Evolutionary conservation across 2,797 vertebrate species (phyloP), one percentile per base, ranked within the genome.

Genomic region (Sparidentex hasta): DNA sequence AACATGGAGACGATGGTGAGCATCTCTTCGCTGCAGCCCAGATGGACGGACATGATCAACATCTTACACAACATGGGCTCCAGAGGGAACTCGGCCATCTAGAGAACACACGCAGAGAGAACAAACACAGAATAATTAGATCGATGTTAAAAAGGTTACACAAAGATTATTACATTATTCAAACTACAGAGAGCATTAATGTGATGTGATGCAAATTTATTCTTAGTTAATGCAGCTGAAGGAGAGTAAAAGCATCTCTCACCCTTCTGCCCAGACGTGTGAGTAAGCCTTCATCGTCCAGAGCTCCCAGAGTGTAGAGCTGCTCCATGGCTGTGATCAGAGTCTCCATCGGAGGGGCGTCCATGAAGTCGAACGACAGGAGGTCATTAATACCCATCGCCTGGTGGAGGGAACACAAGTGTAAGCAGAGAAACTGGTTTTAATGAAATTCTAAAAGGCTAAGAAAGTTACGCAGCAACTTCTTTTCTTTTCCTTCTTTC

Each of bases 31-130:
- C 98, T 99, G 95, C 98, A 99, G 57, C 98, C 98, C 91, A 99
- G 92, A 12, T 99, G 98, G 65, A 99, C 98, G 0, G 98, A 99
- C 98, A 99, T 99, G 93, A 99, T 99, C 87, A 99, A 76, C 98
- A 99, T 99, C 95, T 99, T 99, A 82, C 98, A 99, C 85, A 99
- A 84, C 98, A 99, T 99, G 3, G 98, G 98, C 95, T 99, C 98
- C 95, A 99, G 91, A 38, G 98, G 98, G 81, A 99, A 99, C 92
- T 99, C 98, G 0, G 98, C 98, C 98, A 99, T 99, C 98, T 99
- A 87, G 9, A 58, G 33, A 62, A 71, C 3, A 51, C 6, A 56
- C 16, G 7, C 13, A 44, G 33, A 0, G 2, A 43, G 33, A 1
- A 47, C 4, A 13, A 17, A 44, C 27, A 0, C 2, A 38, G 33